A percentile compares a stretch with the other conserved stretches of the same genome.
phyloP scores from a whole-genome alignment of 2,888 invertebrate genomes.

The Chorisops tibialis region DNA sequence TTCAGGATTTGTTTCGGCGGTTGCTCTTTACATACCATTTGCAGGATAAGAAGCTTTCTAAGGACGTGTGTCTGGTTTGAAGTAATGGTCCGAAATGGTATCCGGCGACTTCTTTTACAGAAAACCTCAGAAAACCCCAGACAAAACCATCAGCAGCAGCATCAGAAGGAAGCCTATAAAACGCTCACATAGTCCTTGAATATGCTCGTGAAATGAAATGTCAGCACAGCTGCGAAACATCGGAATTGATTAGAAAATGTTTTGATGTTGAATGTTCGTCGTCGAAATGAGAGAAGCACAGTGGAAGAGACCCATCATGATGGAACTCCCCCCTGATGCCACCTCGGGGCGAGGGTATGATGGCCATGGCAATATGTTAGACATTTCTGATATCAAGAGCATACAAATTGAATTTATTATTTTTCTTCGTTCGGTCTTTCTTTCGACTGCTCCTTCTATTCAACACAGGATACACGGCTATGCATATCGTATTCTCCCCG shows the following conservation, averaged over 20 bases:
- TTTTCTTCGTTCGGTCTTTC: slow-evolving; percentile 2
- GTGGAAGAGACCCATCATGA: neutral
- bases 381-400: slow-evolving; percentile 21
- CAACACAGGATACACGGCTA: neutral
- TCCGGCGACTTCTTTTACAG: too few relatives aligned
- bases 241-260: slow-evolving; percentile 25
- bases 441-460: neutral
- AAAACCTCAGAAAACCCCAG: too few relatives aligned
- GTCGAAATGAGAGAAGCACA: slow-evolving; percentile 17
- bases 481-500: neutral
- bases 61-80: too few relatives aligned
- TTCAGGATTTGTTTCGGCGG: too few relatives aligned
- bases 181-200: too few relatives aligned
- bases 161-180: too few relatives aligned
- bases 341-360: neutral
- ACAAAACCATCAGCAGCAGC: too few relatives aligned
- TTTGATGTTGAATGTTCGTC: slow-evolving; percentile 14
- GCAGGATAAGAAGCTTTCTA: too few relatives aligned
- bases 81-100: too few relatives aligned
- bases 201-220: slow-evolving; percentile 14
- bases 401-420: slow-evolving; percentile 25
- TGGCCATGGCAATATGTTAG: slow-evolving; percentile 15
- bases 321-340: neutral
- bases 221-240: slow-evolving; percentile 25
- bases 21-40: too few relatives aligned